Evolutionary conservation across 2,888 invertebrate species (phyloP).

Genomic region (Erebia epiphron): DNA sequence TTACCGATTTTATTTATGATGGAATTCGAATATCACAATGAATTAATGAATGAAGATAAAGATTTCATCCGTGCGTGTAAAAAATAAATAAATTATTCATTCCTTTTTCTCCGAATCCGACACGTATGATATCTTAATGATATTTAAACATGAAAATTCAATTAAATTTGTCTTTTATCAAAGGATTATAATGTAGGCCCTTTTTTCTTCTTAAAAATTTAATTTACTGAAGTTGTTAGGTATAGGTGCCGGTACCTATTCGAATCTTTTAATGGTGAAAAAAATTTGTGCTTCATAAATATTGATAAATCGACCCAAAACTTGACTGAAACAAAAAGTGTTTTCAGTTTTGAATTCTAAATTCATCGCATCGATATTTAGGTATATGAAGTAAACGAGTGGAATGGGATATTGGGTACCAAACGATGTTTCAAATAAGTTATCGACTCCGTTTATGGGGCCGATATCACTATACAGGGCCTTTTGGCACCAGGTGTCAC

Average conservation of each 20-base stretch:
- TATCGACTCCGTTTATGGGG: constrained; percentile 15
- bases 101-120: background rate
- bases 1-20: no score
- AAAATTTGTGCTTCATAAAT: constrained; percentile 15
- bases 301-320: constrained; percentile 21
- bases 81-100: background rate
- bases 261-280: constrained; percentile 1
- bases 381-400: constrained; percentile 19
- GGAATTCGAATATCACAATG: no score
- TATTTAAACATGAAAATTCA: constrained; percentile 10
- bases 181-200: background rate
- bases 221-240: constrained; percentile 4
- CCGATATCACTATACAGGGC: constrained; percentile 24
- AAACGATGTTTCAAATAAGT: constrained; percentile 25
- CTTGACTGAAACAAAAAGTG: constrained; percentile 13
- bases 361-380: constrained; percentile 23
- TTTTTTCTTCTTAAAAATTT: background rate
- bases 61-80: background rate
- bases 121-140: background rate
- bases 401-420: constrained; percentile 15
- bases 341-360: constrained; percentile 10
- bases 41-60: background rate
- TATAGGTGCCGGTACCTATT: background rate
- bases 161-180: background rate
- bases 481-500: constrained; percentile 37